Evolutionary conservation across 2,888 invertebrate species (phyloP), one percentile per base, ranked within the genome.

Genomic region (Nemotelus pantherinus): DNA sequence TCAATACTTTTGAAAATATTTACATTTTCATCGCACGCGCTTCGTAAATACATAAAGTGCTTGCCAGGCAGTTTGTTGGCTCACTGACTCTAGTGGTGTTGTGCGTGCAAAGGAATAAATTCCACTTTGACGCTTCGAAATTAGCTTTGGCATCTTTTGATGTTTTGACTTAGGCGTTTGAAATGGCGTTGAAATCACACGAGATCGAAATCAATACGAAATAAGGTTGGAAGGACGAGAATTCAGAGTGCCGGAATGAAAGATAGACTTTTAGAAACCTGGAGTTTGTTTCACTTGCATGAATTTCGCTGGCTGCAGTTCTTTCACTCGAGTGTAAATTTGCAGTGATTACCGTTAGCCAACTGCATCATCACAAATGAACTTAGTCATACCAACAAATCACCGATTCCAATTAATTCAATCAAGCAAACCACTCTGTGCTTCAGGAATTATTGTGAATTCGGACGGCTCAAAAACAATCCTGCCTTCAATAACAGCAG

Each of bases 71-170:
- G 25, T 25, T 25, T 25, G 25, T 25, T 25, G 25, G 25, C 25
- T 25, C 25, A 25, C 25, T 25, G 25, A 25, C 25, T 25, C 25
- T 25, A 25, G 25, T 25, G 55, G 70, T 48, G 63, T 63, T 60
- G 60, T 74, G 60, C 63, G 74, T 74, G 74, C 74, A 48, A 74
- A 74, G 60, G 63, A 74, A 74, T 74, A 74, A 74, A 74, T 74
- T 74, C 60, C 60, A 41, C 74, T 74, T 60, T 48, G 48, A 63
- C 74, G 63, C 74, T 74, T 74, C 74, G 48, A 60, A 63, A 74
- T 74, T 74, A 48, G 74, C 60, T 74, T 74, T 48, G 48, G 63
- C 48, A 41, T 63, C 74, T 74, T 74, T 74, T 74, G 74, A 74
- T 74, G 74, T 74, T 74, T 74, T 53, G 10, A 50, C 53, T 50